A percentile compares a stretch with the other conserved stretches of the same genome.
Evolutionary conservation across 2,888 invertebrate species (phyloP).

Genomic region (Drosophila macrospina): DNA sequence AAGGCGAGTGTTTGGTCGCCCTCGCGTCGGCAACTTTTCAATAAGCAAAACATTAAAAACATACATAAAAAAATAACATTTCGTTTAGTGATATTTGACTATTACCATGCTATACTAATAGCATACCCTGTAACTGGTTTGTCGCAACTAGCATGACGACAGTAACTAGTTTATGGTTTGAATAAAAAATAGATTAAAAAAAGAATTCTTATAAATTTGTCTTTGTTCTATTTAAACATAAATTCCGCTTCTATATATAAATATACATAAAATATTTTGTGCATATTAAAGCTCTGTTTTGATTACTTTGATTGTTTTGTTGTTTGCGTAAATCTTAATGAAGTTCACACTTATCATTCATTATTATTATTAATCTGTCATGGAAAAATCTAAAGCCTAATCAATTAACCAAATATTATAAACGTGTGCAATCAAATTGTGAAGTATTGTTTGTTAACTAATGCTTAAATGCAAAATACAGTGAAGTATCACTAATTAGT

Average conservation of each 20-base stretch:
- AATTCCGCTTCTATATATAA: neutral
- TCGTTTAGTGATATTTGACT: conserved; percentile 20
- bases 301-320: no score
- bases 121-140: conserved; percentile 34
- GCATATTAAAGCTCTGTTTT: no score
- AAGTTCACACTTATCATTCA: conserved; percentile 1
- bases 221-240: neutral
- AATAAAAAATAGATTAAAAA: neutral
- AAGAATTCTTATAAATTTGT: neutral
- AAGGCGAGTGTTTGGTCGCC: conserved; percentile 20
- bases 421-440: conserved; percentile 34
- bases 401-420: conserved; percentile 18
- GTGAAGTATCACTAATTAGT: neutral
- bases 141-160: neutral
- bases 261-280: no score
- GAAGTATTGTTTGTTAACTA: conserved; percentile 27
- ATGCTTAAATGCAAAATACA: conserved; percentile 20
- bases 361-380: conserved; percentile 4
- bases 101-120: neutral
- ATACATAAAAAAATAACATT: conserved; percentile 1
- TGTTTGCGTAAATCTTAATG: neutral
- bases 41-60: conserved; percentile 36
- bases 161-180: neutral
- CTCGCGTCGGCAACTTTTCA: conserved; percentile 47
- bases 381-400: conserved; percentile 22